These are phyloP conservation scores for Bimastos eiseni DNA, from an alignment of 2,888 invertebrate species.

Conservation along the genomic window DNA sequence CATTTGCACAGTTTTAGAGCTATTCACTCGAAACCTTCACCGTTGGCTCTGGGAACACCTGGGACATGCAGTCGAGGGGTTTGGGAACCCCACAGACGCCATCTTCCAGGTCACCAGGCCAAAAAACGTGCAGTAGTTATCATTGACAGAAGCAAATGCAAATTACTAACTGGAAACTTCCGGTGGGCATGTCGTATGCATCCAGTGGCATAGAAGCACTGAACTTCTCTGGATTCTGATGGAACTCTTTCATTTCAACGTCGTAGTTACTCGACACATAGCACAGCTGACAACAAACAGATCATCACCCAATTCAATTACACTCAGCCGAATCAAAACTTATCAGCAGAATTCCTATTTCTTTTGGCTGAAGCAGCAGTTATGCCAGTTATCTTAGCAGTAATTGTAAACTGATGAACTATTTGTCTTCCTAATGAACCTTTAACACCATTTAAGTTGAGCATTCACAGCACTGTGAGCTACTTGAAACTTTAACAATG, in stretches of 20 bases:
- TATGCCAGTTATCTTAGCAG: neutral
- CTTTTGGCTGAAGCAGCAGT: neutral
- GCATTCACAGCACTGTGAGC: neutral
- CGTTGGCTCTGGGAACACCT: too few relatives aligned
- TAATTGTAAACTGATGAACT: neutral
- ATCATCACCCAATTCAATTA: neutral
- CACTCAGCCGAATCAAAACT: neutral
- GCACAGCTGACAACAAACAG: conserved; percentile 56
- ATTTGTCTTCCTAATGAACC: too few relatives aligned
- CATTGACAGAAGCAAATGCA: neutral
- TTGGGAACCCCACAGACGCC: too few relatives aligned
- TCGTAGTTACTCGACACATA: conserved; percentile 64
- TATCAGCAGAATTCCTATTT: neutral
- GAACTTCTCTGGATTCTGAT: conserved; percentile 56
- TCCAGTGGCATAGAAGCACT: conserved; percentile 48
- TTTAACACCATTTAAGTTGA: neutral
- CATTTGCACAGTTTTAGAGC: too few relatives aligned
- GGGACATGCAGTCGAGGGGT: too few relatives aligned
- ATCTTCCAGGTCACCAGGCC: too few relatives aligned
- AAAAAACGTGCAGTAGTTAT: neutral
- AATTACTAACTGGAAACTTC: conserved; percentile 51
- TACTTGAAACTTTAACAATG: neutral
- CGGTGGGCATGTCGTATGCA: conserved; percentile 54
- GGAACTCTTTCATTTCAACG: conserved; percentile 60
- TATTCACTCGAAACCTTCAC: too few relatives aligned